phyloP scores from a whole-genome alignment of 2,113 vertebrate genomes.

The Oncorhynchus mykiss region DNA sequence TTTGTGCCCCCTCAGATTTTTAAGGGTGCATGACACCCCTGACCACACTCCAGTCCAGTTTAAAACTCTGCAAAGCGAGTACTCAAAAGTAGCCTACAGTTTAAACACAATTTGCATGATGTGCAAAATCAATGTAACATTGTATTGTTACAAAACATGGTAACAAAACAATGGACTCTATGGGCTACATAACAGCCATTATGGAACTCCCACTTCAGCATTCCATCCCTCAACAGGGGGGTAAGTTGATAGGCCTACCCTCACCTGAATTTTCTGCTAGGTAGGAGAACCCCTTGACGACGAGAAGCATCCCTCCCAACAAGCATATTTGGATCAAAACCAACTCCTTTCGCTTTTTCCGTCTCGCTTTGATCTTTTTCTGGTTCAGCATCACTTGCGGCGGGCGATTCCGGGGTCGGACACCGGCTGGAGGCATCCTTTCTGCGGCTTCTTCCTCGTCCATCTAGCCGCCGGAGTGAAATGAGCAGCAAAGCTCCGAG shows the following conservation, averaged over 20 bases:
- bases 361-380: conserved; percentile 68
- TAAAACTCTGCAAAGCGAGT: too few relatives aligned
- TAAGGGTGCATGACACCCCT: too few relatives aligned
- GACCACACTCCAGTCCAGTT: too few relatives aligned
- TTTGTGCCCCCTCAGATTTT: too few relatives aligned
- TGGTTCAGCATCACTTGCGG: conserved; percentile 68
- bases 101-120: too few relatives aligned
- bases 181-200: neutral
- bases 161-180: neutral
- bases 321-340: conserved; percentile 79
- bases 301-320: conserved; percentile 74
- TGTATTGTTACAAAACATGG: neutral
- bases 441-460: conserved; percentile 46
- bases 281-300: conserved; percentile 75
- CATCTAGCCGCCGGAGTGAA: conserved; percentile 46
- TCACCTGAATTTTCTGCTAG: conserved; percentile 76
- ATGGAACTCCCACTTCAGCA: neutral
- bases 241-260: conserved; percentile 28
- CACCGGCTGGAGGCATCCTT: conserved; percentile 55
- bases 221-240: neutral
- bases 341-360: conserved; percentile 77
- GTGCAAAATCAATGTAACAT: neutral
- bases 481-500: conserved; percentile 16
- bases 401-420: conserved; percentile 52
- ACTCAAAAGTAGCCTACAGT: too few relatives aligned